Evolutionary conservation across 2,888 invertebrate genomes (phyloP), one percentile per base, ranked within the genome.

Genomic region (Sipha maydis): DNA sequence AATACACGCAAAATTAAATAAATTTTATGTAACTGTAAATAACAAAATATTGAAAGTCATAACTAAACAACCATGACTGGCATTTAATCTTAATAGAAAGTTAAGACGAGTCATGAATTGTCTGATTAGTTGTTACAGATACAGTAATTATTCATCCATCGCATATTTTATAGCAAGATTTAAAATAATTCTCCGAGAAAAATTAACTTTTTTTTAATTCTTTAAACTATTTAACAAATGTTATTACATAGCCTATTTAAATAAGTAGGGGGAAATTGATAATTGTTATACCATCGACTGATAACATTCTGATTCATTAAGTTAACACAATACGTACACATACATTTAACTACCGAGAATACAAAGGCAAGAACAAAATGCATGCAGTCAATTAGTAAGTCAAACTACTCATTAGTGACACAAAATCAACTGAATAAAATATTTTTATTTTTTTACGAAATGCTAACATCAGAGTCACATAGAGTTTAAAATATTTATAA

Each of bases 361-460:
- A 78, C 31, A 69, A 21, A 54, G 25, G 67, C 56, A 38, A 86
- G 38, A 31, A 86, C 86, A 41, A 86, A 85, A 80, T 28, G 41
- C 28, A 73, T 61, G 71, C 56, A 80, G 61, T 73, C 54, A 86
- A 80, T 79, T 86, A 79, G 78, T 78, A 69, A 78, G 85, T 85
- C 67, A 85, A 85, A 79, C 71, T 79, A 71, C 78, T 78, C 78
- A 85, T 85, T 85, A 86, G 78, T 79, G n/a, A 79, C 67, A 85
- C 77, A 78, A 85, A 77, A 78, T 69, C 19, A 85, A 85, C 77
- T 34, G 61, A 84, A 61, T 84, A 78, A 85, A 78, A 78, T 48
- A 69, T 34, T 48, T n/a, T 85, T 67, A 34, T 34, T 69, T 83
- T 34, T 83, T 34, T 61, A 67, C 56, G 28, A 67, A 21, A 11